These are phyloP conservation scores for Gobionotothen gibberifrons DNA, from an alignment of 2,797 vertebrate species.

Conservation along the genomic window DNA sequence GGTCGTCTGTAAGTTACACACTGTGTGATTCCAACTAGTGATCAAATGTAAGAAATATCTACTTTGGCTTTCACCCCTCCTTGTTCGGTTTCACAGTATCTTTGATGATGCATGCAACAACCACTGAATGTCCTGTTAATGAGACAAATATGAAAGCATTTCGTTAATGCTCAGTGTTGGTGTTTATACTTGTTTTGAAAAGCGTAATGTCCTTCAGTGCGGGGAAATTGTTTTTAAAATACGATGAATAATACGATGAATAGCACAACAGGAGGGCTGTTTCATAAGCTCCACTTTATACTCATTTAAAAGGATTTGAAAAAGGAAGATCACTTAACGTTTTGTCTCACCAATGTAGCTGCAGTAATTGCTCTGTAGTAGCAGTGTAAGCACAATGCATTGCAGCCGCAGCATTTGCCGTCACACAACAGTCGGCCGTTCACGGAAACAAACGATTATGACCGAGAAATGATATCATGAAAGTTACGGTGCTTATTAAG, in stretches of 20 bases:
- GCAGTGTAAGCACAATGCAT: background rate
- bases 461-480: too few relatives aligned
- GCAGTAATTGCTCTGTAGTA: conserved; percentile 5
- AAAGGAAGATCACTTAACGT: conserved; percentile 1
- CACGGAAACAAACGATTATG: too few relatives aligned
- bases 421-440: too few relatives aligned
- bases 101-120: conserved; percentile 44
- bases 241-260: background rate
- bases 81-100: conserved; percentile 21
- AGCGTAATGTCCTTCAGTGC: conserved; percentile 5
- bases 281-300: conserved; percentile 15
- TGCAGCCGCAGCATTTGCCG: too few relatives aligned
- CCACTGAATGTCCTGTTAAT: conserved; percentile 32
- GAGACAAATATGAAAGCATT: conserved; percentile 17
- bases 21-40: conserved; percentile 15
- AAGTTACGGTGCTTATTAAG: too few relatives aligned
- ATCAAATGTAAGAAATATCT: conserved; percentile 23
- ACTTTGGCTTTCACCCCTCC: conserved; percentile 36
- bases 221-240: conserved; percentile 12
- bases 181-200: conserved; percentile 10
- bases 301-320: background rate
- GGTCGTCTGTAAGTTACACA: conserved; percentile 29
- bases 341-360: background rate
- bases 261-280: background rate
- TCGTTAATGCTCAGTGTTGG: background rate